These are phyloP conservation scores for Colletes collaris DNA, from an alignment of 2,888 invertebrate genomes.

Conservation along the genomic window DNA sequence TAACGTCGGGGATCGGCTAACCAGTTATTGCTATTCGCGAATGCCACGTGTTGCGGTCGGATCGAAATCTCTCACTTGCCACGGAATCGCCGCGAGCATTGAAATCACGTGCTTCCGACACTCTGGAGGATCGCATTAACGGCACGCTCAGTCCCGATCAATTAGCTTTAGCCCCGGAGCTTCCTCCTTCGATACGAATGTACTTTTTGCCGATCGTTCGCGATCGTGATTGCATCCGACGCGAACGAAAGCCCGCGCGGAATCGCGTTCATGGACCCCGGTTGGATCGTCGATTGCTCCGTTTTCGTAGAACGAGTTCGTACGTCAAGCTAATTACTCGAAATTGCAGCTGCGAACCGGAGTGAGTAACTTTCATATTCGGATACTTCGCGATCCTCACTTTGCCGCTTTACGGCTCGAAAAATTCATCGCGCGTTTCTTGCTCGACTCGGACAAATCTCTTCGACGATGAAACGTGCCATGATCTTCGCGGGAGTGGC, in stretches of 20 bases:
- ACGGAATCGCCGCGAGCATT: conserved; percentile 33
- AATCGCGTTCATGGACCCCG: not conserved
- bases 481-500: too few species aligned
- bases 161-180: conserved; percentile 61
- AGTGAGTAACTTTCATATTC: too few species aligned
- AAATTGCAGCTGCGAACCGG: not conserved
- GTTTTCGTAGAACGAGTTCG: not conserved
- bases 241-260: conserved; percentile 34
- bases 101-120: conserved; percentile 54
- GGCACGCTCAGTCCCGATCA: conserved; percentile 60
- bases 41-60: conserved; percentile 24
- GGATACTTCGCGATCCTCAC: too few species aligned
- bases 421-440: too few species aligned
- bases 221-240: conserved; percentile 22
- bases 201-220: conserved; percentile 43
- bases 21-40: conserved; percentile 30
- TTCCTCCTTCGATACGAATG: conserved; percentile 54
- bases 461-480: too few species aligned
- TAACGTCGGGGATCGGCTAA: not conserved
- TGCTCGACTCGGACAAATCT: too few species aligned
- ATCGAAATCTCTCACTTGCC: conserved; percentile 46
- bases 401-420: too few species aligned
- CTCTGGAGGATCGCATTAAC: conserved; percentile 52
- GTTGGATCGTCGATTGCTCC: not conserved
- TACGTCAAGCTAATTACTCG: not conserved